phyloP scores from a whole-genome alignment of 2,888 invertebrate species.

The Altica lythri region DNA sequence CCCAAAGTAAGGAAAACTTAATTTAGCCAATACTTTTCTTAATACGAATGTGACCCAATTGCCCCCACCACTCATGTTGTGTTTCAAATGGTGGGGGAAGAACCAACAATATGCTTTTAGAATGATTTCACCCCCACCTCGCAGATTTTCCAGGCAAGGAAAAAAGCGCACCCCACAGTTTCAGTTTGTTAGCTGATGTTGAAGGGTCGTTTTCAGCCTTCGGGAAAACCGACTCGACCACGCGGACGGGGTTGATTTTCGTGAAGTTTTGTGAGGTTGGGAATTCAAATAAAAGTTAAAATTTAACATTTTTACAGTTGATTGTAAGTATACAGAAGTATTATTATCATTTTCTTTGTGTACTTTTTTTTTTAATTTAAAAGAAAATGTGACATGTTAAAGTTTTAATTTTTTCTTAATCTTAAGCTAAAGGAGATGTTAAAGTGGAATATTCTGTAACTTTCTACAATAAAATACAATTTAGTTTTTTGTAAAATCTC shows the following conservation, averaged over 20 bases:
- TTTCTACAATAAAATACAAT: too few species aligned
- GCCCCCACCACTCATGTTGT: slow-evolving; percentile 32
- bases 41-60: slow-evolving; percentile 39
- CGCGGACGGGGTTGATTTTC: slow-evolving; percentile 3
- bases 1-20: slow-evolving; percentile 36
- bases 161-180: slow-evolving; percentile 34
- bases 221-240: too few species aligned
- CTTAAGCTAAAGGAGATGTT: too few species aligned
- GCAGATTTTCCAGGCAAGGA: slow-evolving; percentile 32
- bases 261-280: neutral
- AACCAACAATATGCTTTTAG: slow-evolving; percentile 37
- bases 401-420: too few species aligned
- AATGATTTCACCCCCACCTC: slow-evolving; percentile 30
- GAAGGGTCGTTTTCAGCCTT: slow-evolving; percentile 22
- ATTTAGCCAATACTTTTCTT: slow-evolving; percentile 39
- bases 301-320: too few species aligned
- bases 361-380: too few species aligned
- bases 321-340: too few species aligned
- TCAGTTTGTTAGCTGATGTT: slow-evolving; percentile 30
- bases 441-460: too few species aligned
- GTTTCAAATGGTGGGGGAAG: slow-evolving; percentile 27
- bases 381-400: too few species aligned
- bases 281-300: too few species aligned
- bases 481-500: too few species aligned
- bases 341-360: too few species aligned